Evolutionary conservation across 2,113 vertebrate genomes (phyloP), one percentile per base, ranked within the genome.

Genomic region (Oplegnathus fasciatus): DNA sequence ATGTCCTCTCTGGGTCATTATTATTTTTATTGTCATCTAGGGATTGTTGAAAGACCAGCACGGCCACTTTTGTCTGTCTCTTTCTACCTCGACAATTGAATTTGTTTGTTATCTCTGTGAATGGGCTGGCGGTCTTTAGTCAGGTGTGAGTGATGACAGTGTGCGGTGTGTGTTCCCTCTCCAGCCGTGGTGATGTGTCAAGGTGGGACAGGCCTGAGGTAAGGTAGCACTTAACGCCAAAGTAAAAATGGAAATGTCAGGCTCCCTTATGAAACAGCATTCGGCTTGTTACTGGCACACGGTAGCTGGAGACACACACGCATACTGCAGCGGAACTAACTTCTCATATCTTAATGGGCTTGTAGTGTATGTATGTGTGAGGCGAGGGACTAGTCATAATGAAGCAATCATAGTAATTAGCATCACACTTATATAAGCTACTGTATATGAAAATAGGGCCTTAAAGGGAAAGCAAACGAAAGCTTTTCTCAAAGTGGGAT

Each of bases 171-270:
- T 32, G 46, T 18, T 28, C 20, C 57, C 55, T 58, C 44, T 37
- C 42, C 54, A 61, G 70, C 28, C 6, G 10, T n/a, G 20, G 71
- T 66, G 68, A 52, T 64, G 80, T 74, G 82, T 73, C 1, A n/a
- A 46, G 75, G 57, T 44, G 77, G 79, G 77, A 83, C 62, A 69
- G 64, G 78, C 76, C 84, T 40, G n/a, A 66, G 42, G 73, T 76
- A 78, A 70, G 75, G 87, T 30, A 79, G 69, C 81, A 91, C 86
- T 88, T 84, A 80, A 78, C 52, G 32, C 60, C 62, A 69, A 48
- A 4, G 84, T 79, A 62, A 73, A 86, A 93, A 91, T 88, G 80
- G 76, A 91, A 90, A 88, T 85, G 84, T 89, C 90, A 89, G 52
- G 50, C 71, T n/a, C 34, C 58, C 66, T 75, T 74, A 67, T 64